Evolutionary conservation across 2,888 invertebrate genomes (phyloP).

Genomic region (Drosophila mayaguana): DNA sequence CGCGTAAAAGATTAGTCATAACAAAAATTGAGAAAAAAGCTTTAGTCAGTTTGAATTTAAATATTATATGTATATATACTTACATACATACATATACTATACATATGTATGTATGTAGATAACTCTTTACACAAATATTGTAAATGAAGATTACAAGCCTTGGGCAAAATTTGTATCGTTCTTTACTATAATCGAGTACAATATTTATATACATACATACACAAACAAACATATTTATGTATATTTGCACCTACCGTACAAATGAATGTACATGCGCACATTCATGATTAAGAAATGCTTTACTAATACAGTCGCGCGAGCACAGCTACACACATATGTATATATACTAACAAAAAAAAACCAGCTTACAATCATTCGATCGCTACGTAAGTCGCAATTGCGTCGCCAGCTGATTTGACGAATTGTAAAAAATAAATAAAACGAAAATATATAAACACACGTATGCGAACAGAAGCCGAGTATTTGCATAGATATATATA

Average conservation of each 20-base stretch:
- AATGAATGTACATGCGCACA: neutral
- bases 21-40: neutral
- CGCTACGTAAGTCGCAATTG: constrained; percentile 15
- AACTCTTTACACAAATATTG: constrained; percentile 1
- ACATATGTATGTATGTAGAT: neutral
- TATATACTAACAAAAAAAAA: neutral
- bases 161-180: neutral
- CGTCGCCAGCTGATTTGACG: constrained; percentile 18
- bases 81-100: neutral
- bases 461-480: neutral
- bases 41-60: neutral
- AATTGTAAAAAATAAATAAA: constrained; percentile 13
- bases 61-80: neutral
- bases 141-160: neutral
- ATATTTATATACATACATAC: neutral
- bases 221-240: neutral
- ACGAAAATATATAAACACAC: constrained; percentile 3
- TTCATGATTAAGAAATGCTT: neutral
- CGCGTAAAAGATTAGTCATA: constrained; percentile 4
- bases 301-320: neutral
- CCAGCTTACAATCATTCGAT: constrained; percentile 27
- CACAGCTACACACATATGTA: neutral
- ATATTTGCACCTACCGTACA: neutral
- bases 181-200: neutral
- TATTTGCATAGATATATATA: neutral